phyloP scores from a whole-genome alignment of 2,113 vertebrate genomes.

The Fulica atra region DNA sequence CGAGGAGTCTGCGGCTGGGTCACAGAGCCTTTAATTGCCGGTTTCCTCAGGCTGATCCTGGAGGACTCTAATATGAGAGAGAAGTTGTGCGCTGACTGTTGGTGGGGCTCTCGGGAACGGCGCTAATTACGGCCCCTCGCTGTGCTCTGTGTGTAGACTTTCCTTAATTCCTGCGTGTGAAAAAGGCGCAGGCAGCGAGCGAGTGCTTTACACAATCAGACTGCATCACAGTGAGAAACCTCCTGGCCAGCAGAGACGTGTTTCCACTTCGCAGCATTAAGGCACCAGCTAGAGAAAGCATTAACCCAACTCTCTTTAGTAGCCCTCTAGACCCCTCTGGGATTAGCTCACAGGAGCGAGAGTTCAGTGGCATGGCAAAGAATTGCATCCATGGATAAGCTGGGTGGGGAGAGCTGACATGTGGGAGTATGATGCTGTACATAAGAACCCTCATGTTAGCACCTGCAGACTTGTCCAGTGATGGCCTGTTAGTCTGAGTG shows the following conservation, averaged over 20 bases:
- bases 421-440: background rate
- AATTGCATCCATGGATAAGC: background rate
- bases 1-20: background rate
- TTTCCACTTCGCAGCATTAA: background rate
- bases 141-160: background rate
- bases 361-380: background rate
- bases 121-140: background rate
- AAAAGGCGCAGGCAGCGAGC: background rate
- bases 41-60: background rate
- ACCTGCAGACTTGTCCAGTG: background rate
- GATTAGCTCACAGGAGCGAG: background rate
- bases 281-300: background rate
- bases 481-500: background rate
- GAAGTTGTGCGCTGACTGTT: background rate
- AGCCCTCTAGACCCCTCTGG: background rate
- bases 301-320: background rate
- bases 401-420: background rate
- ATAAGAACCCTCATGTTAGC: background rate
- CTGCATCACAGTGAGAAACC: background rate
- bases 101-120: rapidly evolving
- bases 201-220: background rate
- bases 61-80: background rate
- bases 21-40: background rate
- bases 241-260: background rate
- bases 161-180: background rate